Conservation (phyloP, 2,797 vertebrate genomes). For the Coracias cyanogaster region DNA sequence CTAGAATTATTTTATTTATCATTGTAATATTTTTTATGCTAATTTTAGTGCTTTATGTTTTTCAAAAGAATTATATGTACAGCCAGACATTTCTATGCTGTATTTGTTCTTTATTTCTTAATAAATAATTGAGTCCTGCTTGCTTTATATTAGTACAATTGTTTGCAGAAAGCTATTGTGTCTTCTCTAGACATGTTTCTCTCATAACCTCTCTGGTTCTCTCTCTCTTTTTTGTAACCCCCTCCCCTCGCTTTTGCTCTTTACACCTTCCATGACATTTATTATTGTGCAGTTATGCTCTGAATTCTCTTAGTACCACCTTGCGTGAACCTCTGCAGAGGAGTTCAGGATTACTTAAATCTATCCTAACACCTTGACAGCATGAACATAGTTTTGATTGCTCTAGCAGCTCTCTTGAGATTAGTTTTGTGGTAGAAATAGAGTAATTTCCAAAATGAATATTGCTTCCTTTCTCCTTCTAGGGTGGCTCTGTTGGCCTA, state of each 20-base stretch:
- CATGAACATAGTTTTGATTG: background rate
- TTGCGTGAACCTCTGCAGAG: background rate
- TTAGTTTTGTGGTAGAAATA: background rate
- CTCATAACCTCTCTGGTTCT: background rate
- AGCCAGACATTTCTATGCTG: background rate
- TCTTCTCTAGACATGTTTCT: background rate
- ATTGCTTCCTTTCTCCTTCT: background rate
- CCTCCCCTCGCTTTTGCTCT: rapidly evolving
- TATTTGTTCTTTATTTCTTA: background rate
- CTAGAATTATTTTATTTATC: background rate
- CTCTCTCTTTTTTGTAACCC: background rate
- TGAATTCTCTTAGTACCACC: background rate
- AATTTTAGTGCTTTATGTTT: background rate
- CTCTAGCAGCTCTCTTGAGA: background rate
- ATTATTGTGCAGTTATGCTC: background rate
- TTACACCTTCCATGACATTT: background rate
- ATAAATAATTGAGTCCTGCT: background rate
- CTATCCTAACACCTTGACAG: background rate
- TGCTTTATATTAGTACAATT: background rate
- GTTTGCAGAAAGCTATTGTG: background rate
- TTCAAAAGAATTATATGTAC: background rate
- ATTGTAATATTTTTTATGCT: background rate
- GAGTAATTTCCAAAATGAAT: slow-evolving; percentile 21
- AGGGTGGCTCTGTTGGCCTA: background rate
- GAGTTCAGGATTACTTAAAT: slow-evolving; percentile 18